Evolutionary conservation across 2,888 invertebrate genomes (phyloP), one percentile per base, ranked within the genome.

Genomic region (Atherix ibis): DNA sequence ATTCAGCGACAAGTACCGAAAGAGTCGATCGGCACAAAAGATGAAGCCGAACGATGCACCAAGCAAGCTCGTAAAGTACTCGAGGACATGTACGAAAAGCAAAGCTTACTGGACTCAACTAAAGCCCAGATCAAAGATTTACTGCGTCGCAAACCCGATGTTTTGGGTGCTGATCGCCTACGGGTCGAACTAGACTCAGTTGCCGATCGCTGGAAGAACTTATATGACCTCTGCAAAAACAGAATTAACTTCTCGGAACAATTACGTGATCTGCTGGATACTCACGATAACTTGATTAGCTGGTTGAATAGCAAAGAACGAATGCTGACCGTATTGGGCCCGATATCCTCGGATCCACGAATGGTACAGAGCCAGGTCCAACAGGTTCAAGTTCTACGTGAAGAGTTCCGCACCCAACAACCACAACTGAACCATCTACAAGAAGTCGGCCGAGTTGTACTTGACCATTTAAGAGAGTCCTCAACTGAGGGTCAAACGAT

Each of bases 311-410:
- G 88, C 44, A 97, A 97, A 62, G 92, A 94, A 50, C 79, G 88
- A 47, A 94, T 97, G 92, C 68, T 97, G 61, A 77, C 83, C 1
- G 94, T 92, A 0, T 66, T 97, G 1, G 95, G 95, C 13, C 94
- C 94, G 1, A 91, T 97, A 49, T 91, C 92, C 0, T 85, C 91
- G 0, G 95, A 97, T 60, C 88, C 92, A 1, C 70, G 91, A 35
- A 85, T 94, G 80, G 88, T 94, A 3, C 84, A 88, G 52, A 89
- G 87, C 24, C 95, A 95, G 68, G 84, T 92, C 13, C 89, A 92
- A 53, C 91, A 91, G 69, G 81, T 84, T 3, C 82, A 91, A 69
- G 91, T 95, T 1, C 67, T 97, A 31, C 75, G 92, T 40, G 95
- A 95, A 57, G 95, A 97, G 64, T 84, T 94, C 69, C 73, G 87